phyloP scores from a whole-genome alignment of 2,113 vertebrate genomes.

The Hyaena hyaena region DNA sequence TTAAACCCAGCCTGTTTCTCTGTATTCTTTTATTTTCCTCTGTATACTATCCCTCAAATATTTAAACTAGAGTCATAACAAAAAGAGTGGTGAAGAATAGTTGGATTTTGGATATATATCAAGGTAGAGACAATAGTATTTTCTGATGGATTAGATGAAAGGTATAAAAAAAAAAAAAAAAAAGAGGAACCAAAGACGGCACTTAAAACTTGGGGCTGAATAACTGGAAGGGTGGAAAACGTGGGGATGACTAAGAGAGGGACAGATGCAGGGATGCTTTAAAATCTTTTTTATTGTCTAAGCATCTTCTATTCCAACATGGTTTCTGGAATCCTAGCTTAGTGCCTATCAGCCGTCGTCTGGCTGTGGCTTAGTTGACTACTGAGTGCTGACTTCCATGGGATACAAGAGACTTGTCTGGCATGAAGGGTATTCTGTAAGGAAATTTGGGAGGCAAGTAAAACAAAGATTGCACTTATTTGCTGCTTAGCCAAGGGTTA shows the following conservation, averaged over 20 bases:
- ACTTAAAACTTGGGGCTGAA: background rate
- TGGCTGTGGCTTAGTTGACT: background rate
- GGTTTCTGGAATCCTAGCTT: background rate
- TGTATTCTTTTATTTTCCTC: slow-evolving; percentile 31
- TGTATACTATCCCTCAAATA: background rate
- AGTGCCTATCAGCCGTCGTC: background rate
- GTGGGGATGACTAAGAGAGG: background rate
- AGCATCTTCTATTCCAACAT: background rate
- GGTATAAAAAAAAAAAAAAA: background rate
- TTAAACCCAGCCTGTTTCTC: background rate
- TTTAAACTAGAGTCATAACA: background rate
- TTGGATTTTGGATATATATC: background rate
- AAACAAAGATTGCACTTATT: background rate
- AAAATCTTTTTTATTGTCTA: background rate
- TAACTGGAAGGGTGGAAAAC: background rate
- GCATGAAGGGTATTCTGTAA: background rate
- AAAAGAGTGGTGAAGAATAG: background rate
- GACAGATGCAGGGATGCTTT: background rate
- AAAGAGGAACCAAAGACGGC: background rate
- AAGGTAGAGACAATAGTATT: background rate
- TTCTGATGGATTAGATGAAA: background rate
- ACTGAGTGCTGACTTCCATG: background rate
- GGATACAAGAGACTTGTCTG: background rate
- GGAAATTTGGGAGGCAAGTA: background rate
- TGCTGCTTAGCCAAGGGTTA: slow-evolving; percentile 30